These are phyloP conservation scores for Chionoecetes opilio DNA, from an alignment of 1,140 invertebrate genomes.

Conservation along the genomic window DNA sequence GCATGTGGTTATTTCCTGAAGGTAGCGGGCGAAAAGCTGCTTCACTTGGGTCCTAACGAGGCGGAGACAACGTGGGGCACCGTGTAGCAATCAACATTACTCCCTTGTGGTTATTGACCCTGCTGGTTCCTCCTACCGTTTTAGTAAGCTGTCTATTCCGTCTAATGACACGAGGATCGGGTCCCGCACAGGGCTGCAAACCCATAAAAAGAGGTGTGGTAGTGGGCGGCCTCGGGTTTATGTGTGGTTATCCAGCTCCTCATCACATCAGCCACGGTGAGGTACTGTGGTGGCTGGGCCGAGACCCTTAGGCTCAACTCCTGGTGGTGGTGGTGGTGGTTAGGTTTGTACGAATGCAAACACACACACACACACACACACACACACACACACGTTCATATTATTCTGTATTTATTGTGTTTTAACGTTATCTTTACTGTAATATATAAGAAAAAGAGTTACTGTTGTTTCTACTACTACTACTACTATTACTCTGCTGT, in stretches of 20 bases:
- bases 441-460: not conserved
- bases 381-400: too few species aligned
- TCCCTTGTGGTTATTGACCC: not conserved
- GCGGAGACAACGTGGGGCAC: not conserved
- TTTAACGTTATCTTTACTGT: not conserved
- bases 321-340: not conserved
- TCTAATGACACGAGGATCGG: constrained; percentile 57
- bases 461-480: not conserved
- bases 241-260: constrained; percentile 4
- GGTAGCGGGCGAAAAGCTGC: not conserved
- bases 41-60: not conserved
- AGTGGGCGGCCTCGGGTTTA: constrained; percentile 57
- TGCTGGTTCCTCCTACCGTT: constrained; percentile 42
- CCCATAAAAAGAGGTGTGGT: constrained; percentile 54
- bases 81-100: constrained; percentile 17
- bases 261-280: constrained; percentile 33
- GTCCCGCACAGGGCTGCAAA: constrained; percentile 42
- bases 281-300: not conserved
- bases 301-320: not conserved
- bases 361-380: too few species aligned
- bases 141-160: constrained; percentile 48
- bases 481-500: not conserved
- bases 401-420: not conserved
- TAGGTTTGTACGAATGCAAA: not conserved
- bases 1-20: not conserved